Base-by-base conservation (phyloP, 2,113 vertebrate genomes). In the Nibea albiflora region DNA sequence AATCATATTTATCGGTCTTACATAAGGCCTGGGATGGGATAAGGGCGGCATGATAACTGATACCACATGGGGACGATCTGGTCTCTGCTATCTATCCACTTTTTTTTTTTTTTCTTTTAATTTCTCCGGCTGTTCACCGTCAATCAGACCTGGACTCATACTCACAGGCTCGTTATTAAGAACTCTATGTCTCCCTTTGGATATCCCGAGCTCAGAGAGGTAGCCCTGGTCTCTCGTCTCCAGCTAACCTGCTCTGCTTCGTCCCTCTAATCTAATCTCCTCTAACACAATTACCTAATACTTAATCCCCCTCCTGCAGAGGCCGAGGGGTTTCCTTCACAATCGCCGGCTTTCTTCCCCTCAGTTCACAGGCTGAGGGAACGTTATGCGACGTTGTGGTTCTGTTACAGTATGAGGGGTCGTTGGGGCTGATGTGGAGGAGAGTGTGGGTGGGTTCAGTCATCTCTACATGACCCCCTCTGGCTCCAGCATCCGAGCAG, bases 271-370 rank as follows among this genome's bases (percentile, higher is more conserved):
- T 91, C 85, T 93, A 91, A 94, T 93, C 71, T 87, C 68, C 81
- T 85, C 72, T 87, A 92, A 91, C 84, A 87, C 86, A 90, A 83
- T 94, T 91, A 90, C 71, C 82, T 84, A 90, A 85, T 24, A 20
- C 76, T 14, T 90, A 93, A 92, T 90, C 91, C 81, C 19, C 64
- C 80, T 63, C 57, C 70, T 44, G 61, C 47, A 44, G 58, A n/a
- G 61, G 78, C 83, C 17, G 35, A 80, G 70, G 80, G 81, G 75
- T 56, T 87, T 81, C 83, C 74, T 85, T 54, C 26, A 79, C 83
- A 79, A 70, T 86, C 67, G 5, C 57, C 0, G 50, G 77, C 87
- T 76, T 90, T 88, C 83, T 87, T 70, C 42, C 16, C 15, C 24
- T 63, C 64, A 17, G 44, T 56, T 35, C 60, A 22, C 35, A 28